Percentiles rank a stretch among this genome's conserved stretches.
phyloP scores from a whole-genome alignment of 2,888 invertebrate genomes.

The Dorcus hopei region DNA sequence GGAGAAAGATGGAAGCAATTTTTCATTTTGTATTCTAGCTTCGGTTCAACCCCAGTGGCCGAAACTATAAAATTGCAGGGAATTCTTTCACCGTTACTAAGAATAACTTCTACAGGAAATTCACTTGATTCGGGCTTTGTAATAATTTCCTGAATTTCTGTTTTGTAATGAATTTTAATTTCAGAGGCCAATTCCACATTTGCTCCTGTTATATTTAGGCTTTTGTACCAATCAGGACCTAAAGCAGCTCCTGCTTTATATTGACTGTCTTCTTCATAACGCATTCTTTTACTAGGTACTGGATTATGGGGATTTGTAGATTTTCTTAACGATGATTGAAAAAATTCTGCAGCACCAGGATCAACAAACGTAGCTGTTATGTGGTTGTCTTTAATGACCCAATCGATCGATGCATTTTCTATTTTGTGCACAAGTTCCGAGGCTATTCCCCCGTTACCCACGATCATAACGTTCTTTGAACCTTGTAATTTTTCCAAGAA shows the following conservation, averaged over 20 bases:
- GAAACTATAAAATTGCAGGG: slow-evolving; percentile 90
- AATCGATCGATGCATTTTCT: slow-evolving; percentile 78
- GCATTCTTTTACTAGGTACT: slow-evolving; percentile 55
- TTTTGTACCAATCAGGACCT: slow-evolving; percentile 94
- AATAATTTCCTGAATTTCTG: slow-evolving; percentile 53
- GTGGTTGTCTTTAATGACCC: slow-evolving; percentile 91
- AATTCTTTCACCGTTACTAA: slow-evolving; percentile 69
- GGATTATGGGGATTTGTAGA: slow-evolving; percentile 20
- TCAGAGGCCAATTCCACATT: slow-evolving; percentile 44
- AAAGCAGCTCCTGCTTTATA: slow-evolving; percentile 79
- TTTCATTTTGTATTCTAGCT: slow-evolving; percentile 58
- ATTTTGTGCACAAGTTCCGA: slow-evolving; percentile 93
- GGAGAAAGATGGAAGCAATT: slow-evolving; percentile 52
- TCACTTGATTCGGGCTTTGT: slow-evolving; percentile 40
- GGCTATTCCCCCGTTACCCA: slow-evolving; percentile 99
- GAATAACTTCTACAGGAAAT: slow-evolving; percentile 69
- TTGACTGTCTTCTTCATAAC: slow-evolving; percentile 61
- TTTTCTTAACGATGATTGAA: slow-evolving; percentile 57
- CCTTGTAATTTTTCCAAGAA: slow-evolving; percentile 68
- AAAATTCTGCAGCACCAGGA: slow-evolving; percentile 93
- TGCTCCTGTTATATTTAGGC: slow-evolving; percentile 59
- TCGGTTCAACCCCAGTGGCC: slow-evolving; percentile 88
- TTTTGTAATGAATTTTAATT: slow-evolving; percentile 61
- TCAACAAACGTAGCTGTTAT: slow-evolving; percentile 95
- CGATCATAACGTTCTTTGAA: slow-evolving; percentile 72